Evolutionary conservation across 2,888 invertebrate genomes (phyloP).

Genomic region (Thysanoteuthis rhombus): DNA sequence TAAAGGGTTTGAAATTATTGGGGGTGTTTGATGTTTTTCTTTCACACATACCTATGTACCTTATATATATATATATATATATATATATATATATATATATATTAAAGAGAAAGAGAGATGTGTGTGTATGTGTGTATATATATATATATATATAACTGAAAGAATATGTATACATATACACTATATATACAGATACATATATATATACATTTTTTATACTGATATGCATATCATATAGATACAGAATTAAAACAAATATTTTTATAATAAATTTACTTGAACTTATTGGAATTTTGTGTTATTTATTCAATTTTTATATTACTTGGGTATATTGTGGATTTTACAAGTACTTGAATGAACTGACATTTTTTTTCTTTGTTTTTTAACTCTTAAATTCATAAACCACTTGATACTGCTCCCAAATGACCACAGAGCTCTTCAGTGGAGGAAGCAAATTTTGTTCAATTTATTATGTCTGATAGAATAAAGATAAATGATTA

Average conservation of each 20-base stretch:
- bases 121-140: not conserved
- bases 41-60: slow-evolving; percentile 12
- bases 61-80: not conserved
- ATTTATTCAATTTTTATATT: not conserved
- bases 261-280: not conserved
- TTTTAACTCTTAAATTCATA: too few relatives aligned
- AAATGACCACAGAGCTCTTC: too few relatives aligned
- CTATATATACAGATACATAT: not conserved
- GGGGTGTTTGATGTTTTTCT: not conserved
- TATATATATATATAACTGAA: too few relatives aligned
- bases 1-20: not conserved
- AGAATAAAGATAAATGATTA: too few relatives aligned
- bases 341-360: not conserved
- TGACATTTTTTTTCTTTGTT: not conserved
- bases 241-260: not conserved
- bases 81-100: not conserved
- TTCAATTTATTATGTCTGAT: too few relatives aligned
- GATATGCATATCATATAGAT: not conserved
- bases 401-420: too few relatives aligned
- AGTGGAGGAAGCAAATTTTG: too few relatives aligned
- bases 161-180: not conserved
- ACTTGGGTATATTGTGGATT: not conserved
- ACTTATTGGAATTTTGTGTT: not conserved
- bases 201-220: not conserved
- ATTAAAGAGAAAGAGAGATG: too few relatives aligned